phyloP scores from a whole-genome alignment of 2,888 invertebrate genomes.

The Melipona bicolor region DNA sequence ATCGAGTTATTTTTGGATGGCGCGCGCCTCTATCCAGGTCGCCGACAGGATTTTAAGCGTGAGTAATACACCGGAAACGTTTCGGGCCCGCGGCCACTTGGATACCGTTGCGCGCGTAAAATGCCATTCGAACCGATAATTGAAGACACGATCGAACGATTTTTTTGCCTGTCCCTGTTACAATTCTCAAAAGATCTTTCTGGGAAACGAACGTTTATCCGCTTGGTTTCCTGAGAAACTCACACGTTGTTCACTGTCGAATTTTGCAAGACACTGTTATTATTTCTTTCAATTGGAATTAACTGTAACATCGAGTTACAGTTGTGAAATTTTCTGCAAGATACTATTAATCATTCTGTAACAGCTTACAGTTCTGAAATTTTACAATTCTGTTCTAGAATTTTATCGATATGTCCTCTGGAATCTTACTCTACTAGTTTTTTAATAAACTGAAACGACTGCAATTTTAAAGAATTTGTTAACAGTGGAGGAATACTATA shows the following conservation, averaged over 20 bases:
- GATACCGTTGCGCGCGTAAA: conserved; percentile 76
- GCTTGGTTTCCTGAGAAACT: background rate
- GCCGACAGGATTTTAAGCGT: conserved; percentile 65
- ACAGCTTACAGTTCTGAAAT: no score
- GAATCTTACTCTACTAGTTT: no score
- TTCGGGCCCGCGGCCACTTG: conserved; percentile 78
- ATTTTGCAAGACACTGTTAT: background rate
- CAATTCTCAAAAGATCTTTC: background rate
- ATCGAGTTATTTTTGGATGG: conserved; percentile 71
- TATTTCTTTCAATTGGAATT: background rate
- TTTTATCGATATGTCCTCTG: no score
- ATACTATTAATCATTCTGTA: no score
- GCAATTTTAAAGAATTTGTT: no score
- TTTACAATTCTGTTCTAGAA: no score
- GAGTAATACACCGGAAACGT: conserved; percentile 78
- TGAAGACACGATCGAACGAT: background rate
- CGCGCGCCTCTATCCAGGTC: conserved; percentile 58
- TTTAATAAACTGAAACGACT: no score
- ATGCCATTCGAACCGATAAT: background rate
- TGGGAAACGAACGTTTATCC: background rate
- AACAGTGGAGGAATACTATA: no score
- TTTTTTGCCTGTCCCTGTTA: background rate
- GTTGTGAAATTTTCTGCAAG: no score
- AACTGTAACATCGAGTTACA: no score
- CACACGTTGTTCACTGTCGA: background rate